Evolutionary conservation across 2,113 vertebrate genomes (phyloP).

Genomic region (Mustela nigripes): DNA sequence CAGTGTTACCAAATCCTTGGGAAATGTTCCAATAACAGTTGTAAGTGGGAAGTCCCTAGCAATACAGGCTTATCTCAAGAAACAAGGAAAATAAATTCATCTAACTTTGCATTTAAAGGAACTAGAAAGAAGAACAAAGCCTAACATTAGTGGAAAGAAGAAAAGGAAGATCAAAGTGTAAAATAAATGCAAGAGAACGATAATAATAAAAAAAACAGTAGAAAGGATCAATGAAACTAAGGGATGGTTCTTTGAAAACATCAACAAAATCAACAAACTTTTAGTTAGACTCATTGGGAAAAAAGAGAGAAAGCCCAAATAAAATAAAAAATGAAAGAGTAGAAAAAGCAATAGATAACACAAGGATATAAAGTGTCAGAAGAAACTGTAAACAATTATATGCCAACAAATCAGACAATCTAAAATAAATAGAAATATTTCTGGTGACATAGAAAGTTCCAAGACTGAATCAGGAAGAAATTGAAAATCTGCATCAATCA

Average conservation of each 20-base stretch:
- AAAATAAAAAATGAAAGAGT: not conserved
- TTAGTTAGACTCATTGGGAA: not conserved
- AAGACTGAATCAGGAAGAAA: not conserved
- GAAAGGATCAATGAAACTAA: not conserved
- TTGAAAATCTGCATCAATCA: not conserved
- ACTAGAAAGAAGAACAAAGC: not conserved
- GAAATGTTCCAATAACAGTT: not conserved
- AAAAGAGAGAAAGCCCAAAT: not conserved
- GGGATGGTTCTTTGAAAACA: not conserved
- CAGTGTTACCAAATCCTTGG: not conserved
- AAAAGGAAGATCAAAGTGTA: not conserved
- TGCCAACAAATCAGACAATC: not conserved
- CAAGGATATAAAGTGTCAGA: not conserved
- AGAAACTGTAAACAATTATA: not conserved
- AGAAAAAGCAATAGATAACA: not conserved
- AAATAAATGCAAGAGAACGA: not conserved
- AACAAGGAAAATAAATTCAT: not conserved
- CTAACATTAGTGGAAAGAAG: not conserved
- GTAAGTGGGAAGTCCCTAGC: not conserved
- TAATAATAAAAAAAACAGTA: not conserved
- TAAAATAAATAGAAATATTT: not conserved
- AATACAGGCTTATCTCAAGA: not conserved
- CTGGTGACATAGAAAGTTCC: not conserved
- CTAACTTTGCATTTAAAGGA: not conserved
- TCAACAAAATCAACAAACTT: not conserved